These are phyloP conservation scores for Galerucella pusilla DNA, from an alignment of 2,888 invertebrate species.

Conservation along the genomic window DNA sequence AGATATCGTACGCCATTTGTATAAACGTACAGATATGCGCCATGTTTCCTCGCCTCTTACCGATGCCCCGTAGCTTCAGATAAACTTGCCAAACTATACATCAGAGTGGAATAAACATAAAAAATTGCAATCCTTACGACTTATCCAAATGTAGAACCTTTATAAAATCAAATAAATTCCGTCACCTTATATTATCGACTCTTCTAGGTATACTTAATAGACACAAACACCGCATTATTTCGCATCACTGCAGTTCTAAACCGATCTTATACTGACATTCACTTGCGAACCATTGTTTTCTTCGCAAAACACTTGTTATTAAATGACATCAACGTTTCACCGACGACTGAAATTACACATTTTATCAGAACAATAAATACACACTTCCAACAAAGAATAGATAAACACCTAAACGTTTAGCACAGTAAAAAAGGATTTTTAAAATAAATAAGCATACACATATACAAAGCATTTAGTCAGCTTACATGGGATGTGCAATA, in stretches of 20 bases:
- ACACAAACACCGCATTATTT: conserved; percentile 45
- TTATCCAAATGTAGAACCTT: background rate
- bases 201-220: conserved; percentile 36
- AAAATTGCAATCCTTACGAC: no score
- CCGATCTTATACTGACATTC: conserved; percentile 25
- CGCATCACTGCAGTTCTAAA: conserved; percentile 22
- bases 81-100: no score
- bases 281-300: conserved; percentile 28
- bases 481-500: conserved; percentile 14
- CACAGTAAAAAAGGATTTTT: conserved; percentile 28
- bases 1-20: no score
- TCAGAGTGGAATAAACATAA: no score
- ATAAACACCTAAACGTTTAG: conserved; percentile 41
- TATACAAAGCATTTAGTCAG: conserved; percentile 16
- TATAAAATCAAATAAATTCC: background rate
- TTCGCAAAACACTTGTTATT: conserved; percentile 31
- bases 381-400: conserved; percentile 42
- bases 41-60: no score
- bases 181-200: conserved; percentile 31
- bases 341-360: conserved; percentile 38
- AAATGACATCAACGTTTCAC: conserved; percentile 39
- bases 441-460: conserved; percentile 22
- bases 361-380: conserved; percentile 41
- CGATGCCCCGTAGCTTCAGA: no score
- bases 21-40: no score